phyloP scores from a whole-genome alignment of 2,888 invertebrate species.

The Lissonota sp. region DNA sequence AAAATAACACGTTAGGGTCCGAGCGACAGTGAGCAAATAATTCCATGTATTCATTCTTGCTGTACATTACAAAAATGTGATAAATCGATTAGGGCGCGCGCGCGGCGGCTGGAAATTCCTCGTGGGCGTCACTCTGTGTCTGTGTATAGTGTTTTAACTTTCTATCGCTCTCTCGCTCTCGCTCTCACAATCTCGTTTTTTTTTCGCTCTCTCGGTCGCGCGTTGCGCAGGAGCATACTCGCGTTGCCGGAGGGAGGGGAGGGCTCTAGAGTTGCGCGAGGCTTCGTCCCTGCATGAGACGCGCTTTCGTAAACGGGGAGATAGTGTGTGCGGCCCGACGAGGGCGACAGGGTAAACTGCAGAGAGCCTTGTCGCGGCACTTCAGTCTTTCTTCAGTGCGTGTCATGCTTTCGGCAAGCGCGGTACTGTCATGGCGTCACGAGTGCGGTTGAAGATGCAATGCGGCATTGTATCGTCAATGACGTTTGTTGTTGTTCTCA shows the following conservation, averaged over 20 bases:
- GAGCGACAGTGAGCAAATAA: slow-evolving; percentile 22
- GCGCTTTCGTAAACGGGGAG: background rate
- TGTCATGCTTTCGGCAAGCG: slow-evolving; percentile 79
- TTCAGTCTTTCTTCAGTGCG: slow-evolving; percentile 80
- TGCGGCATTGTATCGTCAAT: slow-evolving; percentile 76
- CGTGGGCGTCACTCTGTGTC: no score
- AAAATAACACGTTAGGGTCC: no score
- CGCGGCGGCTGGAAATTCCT: no score
- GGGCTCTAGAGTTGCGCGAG: background rate
- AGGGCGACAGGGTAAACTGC: slow-evolving; percentile 73
- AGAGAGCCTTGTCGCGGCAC: slow-evolving; percentile 70
- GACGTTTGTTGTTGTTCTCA: slow-evolving; percentile 72
- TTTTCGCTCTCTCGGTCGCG: no score
- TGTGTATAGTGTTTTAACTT: no score
- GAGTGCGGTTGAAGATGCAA: slow-evolving; percentile 82
- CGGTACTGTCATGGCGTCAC: slow-evolving; percentile 79
- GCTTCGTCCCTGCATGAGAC: slow-evolving; percentile 49
- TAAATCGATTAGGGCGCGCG: slow-evolving; percentile 45
- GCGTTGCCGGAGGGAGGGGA: background rate
- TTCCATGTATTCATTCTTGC: background rate
- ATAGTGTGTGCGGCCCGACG: no score
- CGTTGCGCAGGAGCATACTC: slow-evolving; percentile 53
- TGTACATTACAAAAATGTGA: slow-evolving; percentile 16
- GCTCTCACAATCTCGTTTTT: no score
- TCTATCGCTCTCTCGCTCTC: no score